Evolutionary conservation across 2,888 invertebrate species (phyloP).

Genomic region (Macroteleia sp.): DNA sequence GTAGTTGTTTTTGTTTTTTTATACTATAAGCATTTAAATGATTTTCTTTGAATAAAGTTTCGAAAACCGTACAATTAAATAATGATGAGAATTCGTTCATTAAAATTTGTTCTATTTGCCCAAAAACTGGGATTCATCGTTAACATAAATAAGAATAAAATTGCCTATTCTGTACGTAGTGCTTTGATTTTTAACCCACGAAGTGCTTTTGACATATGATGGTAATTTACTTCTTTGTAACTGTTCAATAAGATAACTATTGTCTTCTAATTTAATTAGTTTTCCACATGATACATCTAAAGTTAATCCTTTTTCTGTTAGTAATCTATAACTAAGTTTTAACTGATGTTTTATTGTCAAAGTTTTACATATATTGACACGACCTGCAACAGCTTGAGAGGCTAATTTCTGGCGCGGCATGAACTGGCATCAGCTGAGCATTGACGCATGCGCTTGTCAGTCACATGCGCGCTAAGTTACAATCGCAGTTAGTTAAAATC

Average conservation of each 20-base stretch:
- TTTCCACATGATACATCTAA: slow-evolving; percentile 6
- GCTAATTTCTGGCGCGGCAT: too few species aligned
- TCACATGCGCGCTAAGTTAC: too few species aligned
- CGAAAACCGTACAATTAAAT: background rate
- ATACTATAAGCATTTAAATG: background rate
- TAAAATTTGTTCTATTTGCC: slow-evolving; percentile 7
- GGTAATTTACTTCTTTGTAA: background rate
- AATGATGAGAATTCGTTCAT: background rate
- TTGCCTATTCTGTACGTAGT: slow-evolving; percentile 4
- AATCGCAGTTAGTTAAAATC: too few species aligned
- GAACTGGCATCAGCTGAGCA: too few species aligned
- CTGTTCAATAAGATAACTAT: background rate
- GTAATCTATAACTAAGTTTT: background rate
- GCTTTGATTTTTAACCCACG: slow-evolving; percentile 16
- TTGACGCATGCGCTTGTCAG: too few species aligned
- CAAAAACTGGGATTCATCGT: slow-evolving; percentile 2
- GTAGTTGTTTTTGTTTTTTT: background rate
- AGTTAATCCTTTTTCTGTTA: background rate
- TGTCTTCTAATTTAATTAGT: background rate
- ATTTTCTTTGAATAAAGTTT: background rate
- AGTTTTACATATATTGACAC: slow-evolving; percentile 23
- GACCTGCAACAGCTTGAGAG: background rate
- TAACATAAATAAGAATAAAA: slow-evolving; percentile 6
- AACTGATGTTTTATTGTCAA: slow-evolving; percentile 18
- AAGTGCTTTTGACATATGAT: background rate